Evolutionary conservation across 2,888 invertebrate genomes (phyloP), one percentile per base, ranked within the genome.

Genomic region (Thyatira batis): DNA sequence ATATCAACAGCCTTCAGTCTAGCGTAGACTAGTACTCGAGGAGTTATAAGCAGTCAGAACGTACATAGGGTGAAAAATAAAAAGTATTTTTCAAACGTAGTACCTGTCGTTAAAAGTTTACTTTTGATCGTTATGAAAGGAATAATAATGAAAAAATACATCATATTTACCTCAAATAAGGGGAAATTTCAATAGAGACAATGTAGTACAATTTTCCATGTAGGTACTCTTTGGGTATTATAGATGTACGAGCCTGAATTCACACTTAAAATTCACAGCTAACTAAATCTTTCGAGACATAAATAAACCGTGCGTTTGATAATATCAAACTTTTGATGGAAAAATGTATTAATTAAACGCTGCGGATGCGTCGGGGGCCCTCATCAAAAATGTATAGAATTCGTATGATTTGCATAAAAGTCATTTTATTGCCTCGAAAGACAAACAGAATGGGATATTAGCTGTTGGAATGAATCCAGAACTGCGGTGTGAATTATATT

Each of bases 331-430:
- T 82, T 86, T 82, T 85, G 83, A 88, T 85, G 85, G 87, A 82
- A 88, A 86, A 90, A 88, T 85, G 75, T 87, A 89, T 87, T 89
- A 91, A 91, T 91, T 90, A 91, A 90, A 84, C 80, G 75, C 76
- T 87, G 86, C 84, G 80, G 76, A 67, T 74, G 78, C 68, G 73
- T 80, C 76, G 68, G 74, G 78, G 67, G 73, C 76, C 80, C 91
- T 92, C 91, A 92, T 92, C 90, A 91, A 90, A 92, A 91, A 92
- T 92, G 91, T 92, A 92, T 92, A 89, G 91, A 92, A 92, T 91
- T 90, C 91, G 86, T 87, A 90, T 88, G 85, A 92, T 92, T 92
- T 90, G 89, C 91, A 92, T 92, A 92, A 91, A 92, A 91, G 89
- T 90, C 91, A 91, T 92, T 92, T 91, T 92, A 92, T 92, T 92